A percentile compares a stretch with the other conserved stretches of the same genome.
phyloP scores from a whole-genome alignment of 2,113 vertebrate species.

The Sceloporus tristichus region DNA sequence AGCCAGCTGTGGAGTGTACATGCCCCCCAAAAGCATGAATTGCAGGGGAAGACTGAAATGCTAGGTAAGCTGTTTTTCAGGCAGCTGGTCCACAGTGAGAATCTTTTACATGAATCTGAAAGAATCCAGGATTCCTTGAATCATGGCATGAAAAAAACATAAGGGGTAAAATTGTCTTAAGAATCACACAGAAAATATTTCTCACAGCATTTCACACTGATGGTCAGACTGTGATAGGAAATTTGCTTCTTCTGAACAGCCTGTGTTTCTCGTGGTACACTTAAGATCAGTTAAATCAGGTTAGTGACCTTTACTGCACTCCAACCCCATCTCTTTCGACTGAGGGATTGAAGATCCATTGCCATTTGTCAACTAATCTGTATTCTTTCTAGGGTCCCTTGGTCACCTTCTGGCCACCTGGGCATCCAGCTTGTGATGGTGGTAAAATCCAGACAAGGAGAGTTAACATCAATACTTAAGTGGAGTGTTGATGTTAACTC shows the following conservation, averaged over 20 bases:
- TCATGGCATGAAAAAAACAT: neutral
- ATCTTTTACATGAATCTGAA: neutral
- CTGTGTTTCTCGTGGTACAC: neutral
- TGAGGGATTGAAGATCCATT: neutral
- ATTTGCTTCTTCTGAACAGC: neutral
- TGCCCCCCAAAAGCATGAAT: neutral
- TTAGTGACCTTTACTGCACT: neutral
- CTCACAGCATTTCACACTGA: neutral
- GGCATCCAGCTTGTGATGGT: no score
- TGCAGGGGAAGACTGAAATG: neutral
- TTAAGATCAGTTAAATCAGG: neutral
- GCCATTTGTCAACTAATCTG: neutral
- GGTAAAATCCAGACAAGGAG: no score
- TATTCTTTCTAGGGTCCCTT: no score
- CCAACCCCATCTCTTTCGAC: no score
- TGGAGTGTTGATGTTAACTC: no score
- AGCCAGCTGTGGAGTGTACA: neutral
- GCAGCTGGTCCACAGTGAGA: neutral
- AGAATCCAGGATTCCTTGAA: neutral
- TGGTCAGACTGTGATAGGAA: neutral
- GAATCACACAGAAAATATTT: neutral
- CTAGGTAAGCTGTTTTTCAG: neutral
- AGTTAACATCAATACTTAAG: no score
- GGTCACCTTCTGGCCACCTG: no score
- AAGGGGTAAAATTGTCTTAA: neutral